These are phyloP conservation scores for Thalassophryne amazonica DNA, from an alignment of 2,797 vertebrate species.

Conservation along the genomic window DNA sequence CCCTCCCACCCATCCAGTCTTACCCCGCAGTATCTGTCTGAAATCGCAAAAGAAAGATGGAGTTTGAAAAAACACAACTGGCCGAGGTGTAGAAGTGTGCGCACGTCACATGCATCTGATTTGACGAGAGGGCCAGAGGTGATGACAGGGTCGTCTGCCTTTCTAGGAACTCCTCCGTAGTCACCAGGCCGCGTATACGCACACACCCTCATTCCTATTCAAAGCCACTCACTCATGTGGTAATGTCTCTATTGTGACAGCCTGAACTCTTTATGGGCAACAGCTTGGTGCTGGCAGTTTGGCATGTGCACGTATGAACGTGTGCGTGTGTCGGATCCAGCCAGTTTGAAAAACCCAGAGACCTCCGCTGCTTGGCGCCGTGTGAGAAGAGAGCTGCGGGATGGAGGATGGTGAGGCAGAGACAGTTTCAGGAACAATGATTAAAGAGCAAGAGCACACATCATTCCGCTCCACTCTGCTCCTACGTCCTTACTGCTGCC, in stretches of 20 bases:
- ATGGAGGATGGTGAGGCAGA: conserved; percentile 2
- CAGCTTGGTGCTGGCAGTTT: conserved; percentile 78
- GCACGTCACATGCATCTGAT: conserved; percentile 33
- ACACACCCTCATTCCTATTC: conserved; percentile 66
- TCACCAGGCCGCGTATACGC: conserved; percentile 60
- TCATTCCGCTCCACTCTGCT: conserved; percentile 16
- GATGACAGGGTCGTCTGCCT: conserved; percentile 75
- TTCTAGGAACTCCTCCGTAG: conserved; percentile 56
- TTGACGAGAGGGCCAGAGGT: conserved; percentile 68
- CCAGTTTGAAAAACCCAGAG: conserved; percentile 35
- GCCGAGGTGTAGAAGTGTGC: conserved; percentile 16
- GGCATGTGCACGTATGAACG: conserved; percentile 45
- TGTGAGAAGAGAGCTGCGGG: conserved; percentile 18
- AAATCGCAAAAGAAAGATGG: conserved; percentile 15
- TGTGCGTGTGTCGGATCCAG: conserved; percentile 39
- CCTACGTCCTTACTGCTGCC: conserved; percentile 22
- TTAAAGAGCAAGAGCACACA: conserved; percentile 17
- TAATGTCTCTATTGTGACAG: conserved; percentile 81
- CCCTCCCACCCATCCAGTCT: conserved; percentile 1
- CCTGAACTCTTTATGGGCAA: conserved; percentile 72
- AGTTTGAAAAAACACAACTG: conserved; percentile 18
- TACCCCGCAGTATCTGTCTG: background rate
- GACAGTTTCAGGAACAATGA: background rate
- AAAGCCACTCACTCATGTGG: conserved; percentile 79
- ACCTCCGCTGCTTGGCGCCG: conserved; percentile 15